phyloP scores from a whole-genome alignment of 2,888 invertebrate species.

The Candidula unifasciata region DNA sequence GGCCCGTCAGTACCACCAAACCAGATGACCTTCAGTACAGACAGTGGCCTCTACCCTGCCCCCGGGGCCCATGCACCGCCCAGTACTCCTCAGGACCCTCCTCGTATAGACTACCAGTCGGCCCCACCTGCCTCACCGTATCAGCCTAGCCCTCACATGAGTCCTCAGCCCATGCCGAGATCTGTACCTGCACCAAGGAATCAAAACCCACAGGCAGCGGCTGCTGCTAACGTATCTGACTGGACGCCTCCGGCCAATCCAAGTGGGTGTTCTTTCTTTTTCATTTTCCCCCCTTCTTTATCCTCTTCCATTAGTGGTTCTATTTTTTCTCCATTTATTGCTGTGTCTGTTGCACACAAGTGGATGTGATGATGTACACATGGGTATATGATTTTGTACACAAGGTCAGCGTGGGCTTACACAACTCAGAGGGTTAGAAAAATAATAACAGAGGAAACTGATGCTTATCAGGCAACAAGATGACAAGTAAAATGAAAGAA shows the following conservation, averaged over 20 bases:
- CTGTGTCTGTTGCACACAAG: conserved; percentile 52
- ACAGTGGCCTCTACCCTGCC: conserved; percentile 51
- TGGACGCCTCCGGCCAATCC: conserved; percentile 69
- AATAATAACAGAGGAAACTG: too few species aligned
- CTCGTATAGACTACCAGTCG: conserved; percentile 62
- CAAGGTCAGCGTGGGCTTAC: too few species aligned
- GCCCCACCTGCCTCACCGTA: conserved; percentile 64
- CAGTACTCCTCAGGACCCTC: conserved; percentile 58
- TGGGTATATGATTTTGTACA: too few species aligned
- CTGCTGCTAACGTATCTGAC: conserved; percentile 42
- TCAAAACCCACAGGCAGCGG: conserved; percentile 50
- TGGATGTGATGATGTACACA: too few species aligned
- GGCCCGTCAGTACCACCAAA: conserved; percentile 47
- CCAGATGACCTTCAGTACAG: conserved; percentile 45
- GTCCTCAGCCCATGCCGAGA: conserved; percentile 39
- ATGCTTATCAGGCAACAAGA: too few species aligned
- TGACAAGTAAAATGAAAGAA: too few species aligned
- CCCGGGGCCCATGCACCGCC: conserved; percentile 58
- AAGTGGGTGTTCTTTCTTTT: conserved; percentile 54
- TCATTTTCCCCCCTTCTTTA: background rate
- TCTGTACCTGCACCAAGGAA: conserved; percentile 48
- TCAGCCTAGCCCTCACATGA: conserved; percentile 46
- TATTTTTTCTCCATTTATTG: background rate
- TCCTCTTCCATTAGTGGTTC: background rate
- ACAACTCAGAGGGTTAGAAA: too few species aligned